Percentiles rank a stretch among this genome's conserved stretches.
Evolutionary conservation across 2,888 invertebrate species (phyloP).

Genomic region (Cylloceria caligata): DNA sequence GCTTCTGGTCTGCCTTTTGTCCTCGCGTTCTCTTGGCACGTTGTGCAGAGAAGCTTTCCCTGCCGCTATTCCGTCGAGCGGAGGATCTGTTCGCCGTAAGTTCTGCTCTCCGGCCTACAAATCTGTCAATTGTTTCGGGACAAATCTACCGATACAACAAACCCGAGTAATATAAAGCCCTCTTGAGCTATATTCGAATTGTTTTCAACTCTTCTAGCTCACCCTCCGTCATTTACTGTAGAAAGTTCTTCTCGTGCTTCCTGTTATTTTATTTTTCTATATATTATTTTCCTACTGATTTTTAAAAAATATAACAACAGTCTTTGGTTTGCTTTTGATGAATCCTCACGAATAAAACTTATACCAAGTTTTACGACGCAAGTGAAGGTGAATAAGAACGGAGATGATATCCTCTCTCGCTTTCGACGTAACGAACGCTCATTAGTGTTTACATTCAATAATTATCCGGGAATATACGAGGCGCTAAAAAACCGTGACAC

Average conservation of each 20-base stretch:
- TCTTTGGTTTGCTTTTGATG: too few species aligned
- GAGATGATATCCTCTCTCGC: constrained; percentile 51
- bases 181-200: constrained; percentile 38
- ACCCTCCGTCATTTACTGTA: background rate
- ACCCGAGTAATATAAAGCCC: constrained; percentile 40
- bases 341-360: too few species aligned
- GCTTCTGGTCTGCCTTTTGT: constrained; percentile 76
- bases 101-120: constrained; percentile 79
- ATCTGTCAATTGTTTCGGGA: constrained; percentile 84
- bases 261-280: background rate
- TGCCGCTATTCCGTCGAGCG: constrained; percentile 21
- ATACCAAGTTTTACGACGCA: too few species aligned
- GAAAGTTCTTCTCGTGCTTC: background rate
- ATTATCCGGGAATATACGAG: constrained; percentile 62
- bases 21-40: constrained; percentile 58
- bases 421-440: constrained; percentile 61
- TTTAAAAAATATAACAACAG: too few species aligned
- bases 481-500: constrained; percentile 63
- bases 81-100: constrained; percentile 62
- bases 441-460: constrained; percentile 69
- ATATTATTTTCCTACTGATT: background rate
- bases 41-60: constrained; percentile 35
- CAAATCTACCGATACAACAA: constrained; percentile 76
- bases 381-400: constrained; percentile 33
- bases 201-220: constrained; percentile 38